Conservation (phyloP, 2,797 vertebrate genomes). For the Galaxias olidus region DNA sequence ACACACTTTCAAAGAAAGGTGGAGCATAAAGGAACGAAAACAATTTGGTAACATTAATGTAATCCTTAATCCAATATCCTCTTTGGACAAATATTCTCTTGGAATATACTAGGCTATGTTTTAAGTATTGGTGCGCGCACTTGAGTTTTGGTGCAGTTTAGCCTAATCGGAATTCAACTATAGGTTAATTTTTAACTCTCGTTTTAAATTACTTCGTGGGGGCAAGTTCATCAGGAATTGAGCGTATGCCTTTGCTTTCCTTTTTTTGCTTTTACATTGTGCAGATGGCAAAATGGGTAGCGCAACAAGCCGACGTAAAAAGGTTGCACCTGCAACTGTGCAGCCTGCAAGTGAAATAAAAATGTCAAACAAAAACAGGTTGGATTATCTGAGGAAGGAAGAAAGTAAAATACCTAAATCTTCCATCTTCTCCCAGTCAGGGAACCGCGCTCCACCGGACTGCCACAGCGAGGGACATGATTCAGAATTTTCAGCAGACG, state of each 20-base stretch:
- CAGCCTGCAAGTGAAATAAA: conserved; percentile 44
- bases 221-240: conserved; percentile 30
- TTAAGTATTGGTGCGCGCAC: conserved; percentile 12
- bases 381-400: conserved; percentile 27
- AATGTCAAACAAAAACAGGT: conserved; percentile 18
- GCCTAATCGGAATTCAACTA: neutral
- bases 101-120: conserved; percentile 31
- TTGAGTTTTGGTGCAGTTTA: no score
- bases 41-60: no score
- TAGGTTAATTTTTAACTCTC: conserved; percentile 18
- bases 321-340: conserved; percentile 68
- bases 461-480: conserved; percentile 61
- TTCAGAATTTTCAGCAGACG: conserved; percentile 60
- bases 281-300: conserved; percentile 65
- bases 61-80: no score
- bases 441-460: conserved; percentile 48
- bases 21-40: no score
- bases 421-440: conserved; percentile 33
- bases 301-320: conserved; percentile 71
- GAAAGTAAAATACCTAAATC: conserved; percentile 29
- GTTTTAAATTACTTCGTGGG: conserved; percentile 3
- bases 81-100: no score
- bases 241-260: conserved; percentile 7
- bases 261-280: conserved; percentile 3
- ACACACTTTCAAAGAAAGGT: no score